Conservation (phyloP, 2,113 vertebrate genomes). For the Xenus cinereus region DNA sequence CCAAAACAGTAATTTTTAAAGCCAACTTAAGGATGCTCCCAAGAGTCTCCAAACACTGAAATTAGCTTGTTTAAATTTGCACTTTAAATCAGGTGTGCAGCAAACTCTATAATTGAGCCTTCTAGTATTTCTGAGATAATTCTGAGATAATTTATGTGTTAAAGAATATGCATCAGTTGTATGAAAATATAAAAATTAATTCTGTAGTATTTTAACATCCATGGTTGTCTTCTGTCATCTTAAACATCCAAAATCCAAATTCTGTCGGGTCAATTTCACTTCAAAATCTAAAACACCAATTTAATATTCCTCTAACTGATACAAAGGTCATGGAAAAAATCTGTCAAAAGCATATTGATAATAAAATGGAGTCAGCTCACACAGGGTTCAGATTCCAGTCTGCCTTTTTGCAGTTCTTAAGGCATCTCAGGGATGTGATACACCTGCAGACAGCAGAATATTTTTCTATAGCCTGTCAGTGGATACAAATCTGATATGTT, state of each 20-base stretch:
- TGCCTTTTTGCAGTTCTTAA: background rate
- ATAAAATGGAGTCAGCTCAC: background rate
- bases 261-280: background rate
- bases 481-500: background rate
- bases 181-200: background rate
- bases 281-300: background rate
- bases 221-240: background rate
- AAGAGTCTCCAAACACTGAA: background rate
- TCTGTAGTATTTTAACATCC: background rate
- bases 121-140: background rate
- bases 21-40: fast-evolving
- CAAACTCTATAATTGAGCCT: background rate
- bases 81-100: background rate
- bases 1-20: background rate
- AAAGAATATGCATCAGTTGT: background rate
- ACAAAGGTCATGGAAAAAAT: background rate
- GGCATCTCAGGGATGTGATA: background rate
- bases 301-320: background rate
- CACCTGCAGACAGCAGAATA: background rate
- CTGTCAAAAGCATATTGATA: background rate
- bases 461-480: background rate
- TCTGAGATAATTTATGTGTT: background rate
- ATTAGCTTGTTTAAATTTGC: background rate
- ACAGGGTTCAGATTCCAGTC: background rate
- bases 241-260: background rate